Evolutionary conservation across 1,140 invertebrate genomes (phyloP), one percentile per base, ranked within the genome.

Genomic region (Ephestia elutella): DNA sequence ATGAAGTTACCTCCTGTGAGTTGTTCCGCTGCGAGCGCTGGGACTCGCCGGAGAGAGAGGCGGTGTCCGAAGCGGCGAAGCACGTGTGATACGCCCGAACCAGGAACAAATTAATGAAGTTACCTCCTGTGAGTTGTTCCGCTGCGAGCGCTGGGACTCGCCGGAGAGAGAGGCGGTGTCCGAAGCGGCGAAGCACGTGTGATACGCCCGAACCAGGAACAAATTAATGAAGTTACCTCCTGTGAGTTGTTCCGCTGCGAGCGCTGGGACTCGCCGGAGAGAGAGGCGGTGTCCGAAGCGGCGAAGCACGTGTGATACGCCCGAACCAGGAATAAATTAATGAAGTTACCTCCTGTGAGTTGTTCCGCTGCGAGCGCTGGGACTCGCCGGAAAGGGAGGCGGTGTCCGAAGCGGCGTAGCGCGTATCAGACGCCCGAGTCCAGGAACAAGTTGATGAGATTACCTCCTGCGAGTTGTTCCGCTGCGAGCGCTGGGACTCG

Each of bases 301-400:
- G 70, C 54, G 65, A 71, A 74, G 10, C 68, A 70, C 30, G 67
- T 35, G 51, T 81, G 59, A 19, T 71, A 71, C 1, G 74, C 30
- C 18, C 65, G 69, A 65, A 69, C 89, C 84, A 54, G 75, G 88
- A 65, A 54, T n/a, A n/a, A n/a, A n/a, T n/a, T n/a, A n/a, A n/a
- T n/a, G n/a, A n/a, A n/a, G n/a, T n/a, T n/a, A n/a, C n/a, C n/a
- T n/a, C 74, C 13, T 60, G 62, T 7, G 67, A 60, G 30, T 49
- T 73, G 20, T 73, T 93, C 20, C 92, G 90, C 38, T 91, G 82
- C 2, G 93, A 94, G 9, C 89, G 90, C 0, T 91, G 90, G 0
- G 94, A 94, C 8, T 93, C 93, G 0, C 91, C 90, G 0, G 93
- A 94, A 59, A 93, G 82, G 0, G 93, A 94, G 0, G 90, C 90